Conservation (phyloP, 2,113 vertebrate genomes). For the Cettia cetti region DNA sequence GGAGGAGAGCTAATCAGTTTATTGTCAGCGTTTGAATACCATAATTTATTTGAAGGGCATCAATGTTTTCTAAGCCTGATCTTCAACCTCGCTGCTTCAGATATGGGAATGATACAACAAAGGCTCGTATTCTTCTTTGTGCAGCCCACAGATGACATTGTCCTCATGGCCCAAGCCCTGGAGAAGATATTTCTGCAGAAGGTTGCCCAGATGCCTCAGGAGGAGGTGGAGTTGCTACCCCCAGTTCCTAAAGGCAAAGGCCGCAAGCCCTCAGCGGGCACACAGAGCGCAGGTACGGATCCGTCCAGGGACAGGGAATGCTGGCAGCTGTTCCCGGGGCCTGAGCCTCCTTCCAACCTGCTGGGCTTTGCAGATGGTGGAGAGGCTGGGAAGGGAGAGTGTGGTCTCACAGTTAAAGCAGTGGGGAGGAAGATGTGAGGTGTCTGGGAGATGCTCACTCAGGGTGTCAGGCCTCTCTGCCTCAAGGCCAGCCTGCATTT, state of each 20-base stretch:
- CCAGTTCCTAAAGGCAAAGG: conserved; percentile 84
- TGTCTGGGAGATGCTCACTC: neutral
- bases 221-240: conserved; percentile 86
- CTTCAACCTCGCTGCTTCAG: neutral
- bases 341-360: neutral
- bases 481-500: neutral
- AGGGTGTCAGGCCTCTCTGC: neutral
- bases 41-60: neutral
- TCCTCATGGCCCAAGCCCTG: conserved; percentile 95
- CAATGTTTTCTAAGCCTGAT: neutral
- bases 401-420: neutral
- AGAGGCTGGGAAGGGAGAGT: neutral
- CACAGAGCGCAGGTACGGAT: conserved; percentile 74
- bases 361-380: neutral
- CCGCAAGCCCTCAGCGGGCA: conserved; percentile 73
- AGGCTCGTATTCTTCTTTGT: neutral
- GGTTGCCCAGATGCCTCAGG: conserved; percentile 89
- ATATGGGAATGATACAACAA: neutral
- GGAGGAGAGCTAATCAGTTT: neutral
- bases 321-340: neutral
- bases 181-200: conserved; percentile 97
- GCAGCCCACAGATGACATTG: conserved; percentile 96
- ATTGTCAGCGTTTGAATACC: neutral
- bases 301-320: fast-evolving
- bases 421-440: neutral